Evolutionary conservation across 2,113 vertebrate species (phyloP), one percentile per base, ranked within the genome.

Genomic region (Chaetodon trifascialis): DNA sequence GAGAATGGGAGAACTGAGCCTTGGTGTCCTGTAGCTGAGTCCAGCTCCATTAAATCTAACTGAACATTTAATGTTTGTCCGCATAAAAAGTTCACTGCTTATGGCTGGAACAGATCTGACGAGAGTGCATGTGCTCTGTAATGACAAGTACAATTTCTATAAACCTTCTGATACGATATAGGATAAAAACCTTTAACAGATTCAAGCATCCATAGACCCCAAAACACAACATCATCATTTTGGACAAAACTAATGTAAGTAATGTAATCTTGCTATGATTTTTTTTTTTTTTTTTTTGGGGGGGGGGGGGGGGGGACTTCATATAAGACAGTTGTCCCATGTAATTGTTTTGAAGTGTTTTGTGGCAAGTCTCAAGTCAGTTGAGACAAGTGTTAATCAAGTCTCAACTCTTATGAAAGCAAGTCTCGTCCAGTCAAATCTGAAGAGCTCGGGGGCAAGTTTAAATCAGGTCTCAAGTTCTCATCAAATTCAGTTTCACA

Each of bases 11-110:
- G 79, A 91, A 80, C 49, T 83, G 82, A 85, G 67, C 36, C 70
- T 76, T 64, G 73, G 86, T 71, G 73, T 87, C 81, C 82, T 73
- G 36, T 55, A 71, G 67, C 60, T 78, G 69, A 66, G 74, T 89
- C 79, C 80, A 91, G 67, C 52, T 90, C 65, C 71, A 80, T 88
- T 91, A 71, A 79, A 83, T 23, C 70, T 81, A 49, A 86, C 58
- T 69, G 23, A 84, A 56, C n/a, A 46, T 77, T 77, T 76, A 10
- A 79, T 64, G 55, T 75, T 72, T 1, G 7, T 55, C 49, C 40
- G 30, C 66, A 42, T 14, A 63, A 23, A 62, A 42, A 64, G 49
- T 65, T 11, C 52, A 30, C 25, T 10, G 25, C 42, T 69, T 8
- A 23, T 25, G 21, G 7, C 23, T 63, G 40, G 70, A 79, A 65